Conservation (phyloP, 2,113 vertebrate species). For the Propithecus coquereli region DNA sequence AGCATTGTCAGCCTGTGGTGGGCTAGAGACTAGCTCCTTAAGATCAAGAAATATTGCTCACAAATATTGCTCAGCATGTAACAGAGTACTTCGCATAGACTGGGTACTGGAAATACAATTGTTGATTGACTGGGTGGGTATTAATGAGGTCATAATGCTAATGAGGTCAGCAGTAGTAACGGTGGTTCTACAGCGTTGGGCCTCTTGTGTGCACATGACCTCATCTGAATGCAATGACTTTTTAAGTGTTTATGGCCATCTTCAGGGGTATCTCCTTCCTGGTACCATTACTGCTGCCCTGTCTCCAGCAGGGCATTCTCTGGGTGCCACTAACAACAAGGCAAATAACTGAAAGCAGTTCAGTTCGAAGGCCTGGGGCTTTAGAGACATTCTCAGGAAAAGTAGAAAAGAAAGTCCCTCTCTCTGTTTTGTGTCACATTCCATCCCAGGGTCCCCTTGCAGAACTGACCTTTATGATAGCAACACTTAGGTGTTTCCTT, state of each 20-base stretch:
- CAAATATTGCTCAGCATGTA: not conserved
- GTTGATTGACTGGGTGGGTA: not conserved
- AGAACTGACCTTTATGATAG: not conserved
- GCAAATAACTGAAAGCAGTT: not conserved
- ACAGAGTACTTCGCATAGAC: not conserved
- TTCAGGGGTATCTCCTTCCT: not conserved
- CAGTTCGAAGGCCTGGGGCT: not conserved
- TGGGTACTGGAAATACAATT: not conserved
- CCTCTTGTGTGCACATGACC: not conserved
- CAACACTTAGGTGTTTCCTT: not conserved
- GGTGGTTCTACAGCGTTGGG: not conserved
- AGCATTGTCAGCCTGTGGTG: not conserved
- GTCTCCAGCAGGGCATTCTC: not conserved
- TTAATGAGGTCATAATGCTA: not conserved
- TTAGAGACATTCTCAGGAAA: not conserved
- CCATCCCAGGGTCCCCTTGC: not conserved
- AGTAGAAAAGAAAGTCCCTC: not conserved
- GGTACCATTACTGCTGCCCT: not conserved
- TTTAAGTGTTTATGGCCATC: not conserved
- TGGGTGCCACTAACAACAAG: not conserved
- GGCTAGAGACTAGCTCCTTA: not conserved
- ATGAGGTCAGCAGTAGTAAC: not conserved
- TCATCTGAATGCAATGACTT: not conserved
- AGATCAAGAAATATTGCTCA: not conserved
- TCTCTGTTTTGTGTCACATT: not conserved